phyloP scores from a whole-genome alignment of 2,888 invertebrate genomes.

The Priocnemis perturbator region DNA sequence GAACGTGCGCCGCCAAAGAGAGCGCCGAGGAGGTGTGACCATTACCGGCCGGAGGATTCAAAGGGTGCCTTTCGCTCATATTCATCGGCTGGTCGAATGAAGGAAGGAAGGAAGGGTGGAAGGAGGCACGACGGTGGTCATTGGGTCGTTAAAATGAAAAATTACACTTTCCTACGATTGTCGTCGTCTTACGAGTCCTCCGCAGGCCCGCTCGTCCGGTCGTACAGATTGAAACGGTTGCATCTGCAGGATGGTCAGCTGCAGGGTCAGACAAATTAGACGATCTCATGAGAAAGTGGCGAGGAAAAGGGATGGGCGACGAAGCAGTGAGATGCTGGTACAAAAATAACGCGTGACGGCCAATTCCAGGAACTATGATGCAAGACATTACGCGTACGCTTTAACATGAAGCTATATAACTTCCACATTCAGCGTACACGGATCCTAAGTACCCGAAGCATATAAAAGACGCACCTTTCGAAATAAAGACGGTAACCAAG shows the following conservation, averaged over 20 bases:
- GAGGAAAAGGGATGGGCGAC: constrained; percentile 45
- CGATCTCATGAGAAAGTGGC: constrained; percentile 52
- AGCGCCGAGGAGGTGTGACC: constrained; percentile 65
- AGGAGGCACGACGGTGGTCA: constrained; percentile 58
- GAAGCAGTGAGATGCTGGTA: too few relatives aligned
- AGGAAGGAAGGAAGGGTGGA: constrained; percentile 42
- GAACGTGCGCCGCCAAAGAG: constrained; percentile 47
- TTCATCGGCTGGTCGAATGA: constrained; percentile 45
- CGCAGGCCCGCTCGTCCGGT: constrained; percentile 36
- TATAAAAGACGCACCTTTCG: too few relatives aligned
- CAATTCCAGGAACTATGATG: too few relatives aligned
- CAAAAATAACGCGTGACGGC: too few relatives aligned
- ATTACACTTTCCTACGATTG: constrained; percentile 64
- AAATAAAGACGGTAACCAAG: too few relatives aligned
- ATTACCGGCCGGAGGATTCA: constrained; percentile 53
- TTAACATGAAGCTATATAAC: too few relatives aligned
- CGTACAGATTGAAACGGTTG: constrained; percentile 58
- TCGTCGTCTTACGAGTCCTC: constrained; percentile 41
- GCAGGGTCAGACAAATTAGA: constrained; percentile 63
- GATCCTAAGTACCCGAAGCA: too few relatives aligned
- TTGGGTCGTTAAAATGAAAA: constrained; percentile 71
- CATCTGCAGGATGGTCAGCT: constrained; percentile 63
- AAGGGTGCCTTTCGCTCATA: constrained; percentile 55
- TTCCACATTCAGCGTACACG: too few relatives aligned
- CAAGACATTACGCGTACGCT: too few relatives aligned